phyloP scores from a whole-genome alignment of 2,888 invertebrate species.

The Drosophila demipolita region DNA sequence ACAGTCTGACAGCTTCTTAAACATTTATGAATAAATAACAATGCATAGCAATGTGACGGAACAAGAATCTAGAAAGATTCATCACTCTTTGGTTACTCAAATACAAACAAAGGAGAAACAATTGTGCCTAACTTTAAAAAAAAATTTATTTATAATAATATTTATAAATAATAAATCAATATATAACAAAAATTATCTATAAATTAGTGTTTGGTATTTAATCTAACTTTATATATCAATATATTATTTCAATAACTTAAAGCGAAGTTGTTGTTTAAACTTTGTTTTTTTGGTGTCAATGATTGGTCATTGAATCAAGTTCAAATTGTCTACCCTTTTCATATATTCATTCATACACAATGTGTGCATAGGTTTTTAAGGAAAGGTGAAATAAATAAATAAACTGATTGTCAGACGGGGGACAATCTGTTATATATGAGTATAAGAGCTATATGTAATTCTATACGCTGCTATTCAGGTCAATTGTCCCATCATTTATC shows the following conservation, averaged over 20 bases:
- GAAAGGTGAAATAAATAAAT: not conserved
- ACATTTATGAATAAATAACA: not conserved
- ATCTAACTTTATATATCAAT: too few relatives aligned
- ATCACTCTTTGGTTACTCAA: not conserved
- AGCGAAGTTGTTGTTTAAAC: too few relatives aligned
- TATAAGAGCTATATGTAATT: not conserved
- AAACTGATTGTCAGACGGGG: not conserved
- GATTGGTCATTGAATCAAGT: not conserved
- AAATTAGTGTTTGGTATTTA: too few relatives aligned
- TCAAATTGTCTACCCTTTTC: not conserved
- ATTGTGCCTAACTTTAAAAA: not conserved
- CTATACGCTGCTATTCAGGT: not conserved
- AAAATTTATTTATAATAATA: not conserved
- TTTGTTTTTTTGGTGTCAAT: not conserved
- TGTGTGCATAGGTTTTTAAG: not conserved
- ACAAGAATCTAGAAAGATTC: not conserved
- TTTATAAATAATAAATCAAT: not conserved
- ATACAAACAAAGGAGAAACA: not conserved
- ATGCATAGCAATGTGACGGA: not conserved
- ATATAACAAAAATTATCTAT: too few relatives aligned
- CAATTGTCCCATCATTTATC: slow-evolving; percentile 12
- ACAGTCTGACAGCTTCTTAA: not conserved
- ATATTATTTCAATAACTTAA: too few relatives aligned
- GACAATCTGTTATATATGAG: not conserved
- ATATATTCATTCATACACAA: not conserved